Percentiles rank a stretch among this genome's conserved stretches.
phyloP scores from a whole-genome alignment of 2,797 vertebrate species.

The Gastrophryne carolinensis region DNA sequence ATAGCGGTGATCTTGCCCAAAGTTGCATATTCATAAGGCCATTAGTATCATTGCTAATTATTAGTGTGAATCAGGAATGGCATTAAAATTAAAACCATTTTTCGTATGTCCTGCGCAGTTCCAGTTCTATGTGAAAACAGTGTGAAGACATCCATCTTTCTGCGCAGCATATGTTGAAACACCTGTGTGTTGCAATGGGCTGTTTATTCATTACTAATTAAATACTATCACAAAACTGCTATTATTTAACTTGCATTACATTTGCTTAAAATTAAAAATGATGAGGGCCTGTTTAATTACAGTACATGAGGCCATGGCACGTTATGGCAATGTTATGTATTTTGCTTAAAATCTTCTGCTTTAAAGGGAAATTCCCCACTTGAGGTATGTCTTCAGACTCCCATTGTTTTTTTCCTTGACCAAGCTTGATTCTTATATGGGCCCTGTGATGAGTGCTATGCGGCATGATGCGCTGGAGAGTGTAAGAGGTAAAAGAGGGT shows the following conservation, averaged over 20 bases:
- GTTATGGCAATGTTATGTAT: too few species aligned
- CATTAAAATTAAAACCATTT: constrained; percentile 26
- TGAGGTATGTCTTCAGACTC: too few species aligned
- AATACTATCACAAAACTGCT: neutral
- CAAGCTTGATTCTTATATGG: too few species aligned
- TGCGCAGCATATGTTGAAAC: constrained; percentile 12
- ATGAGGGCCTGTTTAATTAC: too few species aligned
- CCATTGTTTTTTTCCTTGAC: too few species aligned
- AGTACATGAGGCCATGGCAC: too few species aligned
- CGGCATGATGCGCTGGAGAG: too few species aligned
- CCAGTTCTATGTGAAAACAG: constrained; percentile 17
- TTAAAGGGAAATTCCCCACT: too few species aligned
- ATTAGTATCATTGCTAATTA: constrained; percentile 43
- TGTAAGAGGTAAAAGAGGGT: too few species aligned
- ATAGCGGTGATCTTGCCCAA: constrained; percentile 39
- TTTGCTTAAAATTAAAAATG: neutral
- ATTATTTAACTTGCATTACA: neutral
- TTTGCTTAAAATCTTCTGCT: too few species aligned
- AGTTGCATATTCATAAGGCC: constrained; percentile 48
- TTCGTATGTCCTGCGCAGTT: constrained; percentile 10
- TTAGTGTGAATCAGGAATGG: constrained; percentile 28
- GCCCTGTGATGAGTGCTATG: too few species aligned
- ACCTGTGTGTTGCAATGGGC: neutral
- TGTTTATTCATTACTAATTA: constrained; percentile 25
- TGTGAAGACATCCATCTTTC: constrained; percentile 11